Base-by-base conservation (phyloP, 2,888 invertebrate genomes). In the Keiferia lycopersicella region DNA sequence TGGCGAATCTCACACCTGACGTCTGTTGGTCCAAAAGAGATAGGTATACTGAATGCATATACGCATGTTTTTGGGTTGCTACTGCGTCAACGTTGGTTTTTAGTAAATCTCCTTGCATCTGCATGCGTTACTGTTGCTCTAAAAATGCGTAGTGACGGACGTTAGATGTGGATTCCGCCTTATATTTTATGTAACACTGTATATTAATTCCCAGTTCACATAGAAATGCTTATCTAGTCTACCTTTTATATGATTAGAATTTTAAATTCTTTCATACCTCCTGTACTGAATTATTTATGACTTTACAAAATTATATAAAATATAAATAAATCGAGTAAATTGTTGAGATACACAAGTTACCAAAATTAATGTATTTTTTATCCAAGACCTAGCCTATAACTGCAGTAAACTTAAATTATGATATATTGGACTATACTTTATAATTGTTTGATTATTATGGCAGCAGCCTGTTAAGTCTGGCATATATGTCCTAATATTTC, bases 211-310 rank as follows among this genome's bases (percentile, higher is more conserved):
- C 45, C 45, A 45, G 50, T 50, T 50, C 50, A 22, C 12, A 41
- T 50, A 45, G 22, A 60, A 58, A 53, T 30, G 64, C 56, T 51
- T 66, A 59, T 64, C 61, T 64, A 61, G 61, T 66, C 64, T 63
- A 45, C 45, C 4, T 0, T 16, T 45, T 45, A 16, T 3, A n/a
- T 45, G 7, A 45, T 16, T n/a, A 7, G 58, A 16, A 58, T 16
- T 34, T 20, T n/a, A 6, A 41, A 59, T 18, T 41, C 12, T n/a
- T 59, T 59, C 59, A 41, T 22, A n/a, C 50, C 11, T 50, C 8
- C 16, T 22, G 6, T 18, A 16, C 7, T 7, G 16, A 45, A 45
- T 3, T 45, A 16, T 45, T 16, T 45, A n/a, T 45, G n/a, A 45
- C 1, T 10, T 45, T 41, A 14, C 14, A 41, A 41, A 41, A 1